Conservation (phyloP, 2,113 vertebrate species). For the Mixornis gularis region DNA sequence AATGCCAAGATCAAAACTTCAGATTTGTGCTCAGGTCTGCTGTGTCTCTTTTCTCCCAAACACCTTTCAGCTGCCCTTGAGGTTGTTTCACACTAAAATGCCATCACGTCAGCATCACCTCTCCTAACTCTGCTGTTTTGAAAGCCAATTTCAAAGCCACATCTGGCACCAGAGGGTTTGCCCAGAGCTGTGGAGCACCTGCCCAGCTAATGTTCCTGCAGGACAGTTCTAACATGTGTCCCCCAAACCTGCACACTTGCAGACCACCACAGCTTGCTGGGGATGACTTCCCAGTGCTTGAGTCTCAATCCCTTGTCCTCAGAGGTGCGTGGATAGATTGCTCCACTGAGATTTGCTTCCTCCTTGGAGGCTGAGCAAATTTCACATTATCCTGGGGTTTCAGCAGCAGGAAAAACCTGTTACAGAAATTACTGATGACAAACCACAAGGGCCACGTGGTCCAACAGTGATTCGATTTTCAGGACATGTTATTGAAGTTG, state of each 20-base stretch:
- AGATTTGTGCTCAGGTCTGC: background rate
- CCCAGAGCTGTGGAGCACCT: background rate
- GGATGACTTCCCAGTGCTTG: background rate
- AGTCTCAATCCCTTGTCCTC: background rate
- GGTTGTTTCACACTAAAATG: background rate
- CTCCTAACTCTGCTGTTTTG: background rate
- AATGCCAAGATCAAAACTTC: background rate
- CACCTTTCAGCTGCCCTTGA: background rate
- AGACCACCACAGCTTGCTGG: background rate
- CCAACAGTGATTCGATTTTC: background rate
- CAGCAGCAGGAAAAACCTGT: background rate
- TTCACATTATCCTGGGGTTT: background rate
- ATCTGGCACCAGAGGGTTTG: background rate
- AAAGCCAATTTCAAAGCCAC: background rate
- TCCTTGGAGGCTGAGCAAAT: background rate
- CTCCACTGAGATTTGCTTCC: background rate
- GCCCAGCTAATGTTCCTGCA: background rate
- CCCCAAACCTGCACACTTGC: background rate
- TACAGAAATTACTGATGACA: background rate
- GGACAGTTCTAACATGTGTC: fast-evolving
- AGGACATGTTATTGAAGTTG: background rate
- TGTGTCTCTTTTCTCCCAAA: background rate
- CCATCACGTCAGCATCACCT: fast-evolving
- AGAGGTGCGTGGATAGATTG: fast-evolving
- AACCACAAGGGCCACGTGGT: background rate